A percentile compares a stretch with the other conserved stretches of the same genome.
These are phyloP conservation scores for Hartigia nigra DNA, from an alignment of 2,888 invertebrate species.

Conservation along the genomic window DNA sequence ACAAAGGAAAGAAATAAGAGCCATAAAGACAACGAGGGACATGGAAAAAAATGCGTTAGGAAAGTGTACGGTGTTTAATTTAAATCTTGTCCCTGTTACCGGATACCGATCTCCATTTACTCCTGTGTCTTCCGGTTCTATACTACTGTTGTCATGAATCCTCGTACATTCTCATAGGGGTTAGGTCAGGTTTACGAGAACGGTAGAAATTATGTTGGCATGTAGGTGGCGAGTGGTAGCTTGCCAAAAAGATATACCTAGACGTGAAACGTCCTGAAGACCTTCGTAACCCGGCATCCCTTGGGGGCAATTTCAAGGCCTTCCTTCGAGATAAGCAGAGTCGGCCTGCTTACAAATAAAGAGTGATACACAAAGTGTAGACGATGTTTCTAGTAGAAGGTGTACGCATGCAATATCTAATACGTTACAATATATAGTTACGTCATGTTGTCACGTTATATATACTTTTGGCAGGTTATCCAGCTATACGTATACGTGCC, in stretches of 20 bases:
- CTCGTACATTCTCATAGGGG: neutral
- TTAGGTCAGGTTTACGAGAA: neutral
- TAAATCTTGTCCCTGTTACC: neutral
- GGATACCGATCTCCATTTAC: neutral
- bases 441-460: neutral
- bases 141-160: neutral
- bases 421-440: neutral
- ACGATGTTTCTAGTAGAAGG: neutral
- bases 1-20: neutral
- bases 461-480: neutral
- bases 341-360: constrained; percentile 35
- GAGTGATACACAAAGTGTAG: constrained; percentile 9
- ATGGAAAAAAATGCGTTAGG: neutral
- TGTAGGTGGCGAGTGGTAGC: neutral
- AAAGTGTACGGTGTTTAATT: neutral
- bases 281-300: constrained; percentile 8
- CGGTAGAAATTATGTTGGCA: neutral
- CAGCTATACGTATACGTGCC: neutral
- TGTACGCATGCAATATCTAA: neutral
- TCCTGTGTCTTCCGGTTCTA: neutral
- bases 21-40: neutral
- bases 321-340: constrained; percentile 47
- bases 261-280: neutral
- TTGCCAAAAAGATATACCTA: neutral
- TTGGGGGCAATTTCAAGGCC: constrained; percentile 44